Evolutionary conservation across 2,797 vertebrate species (phyloP).

Genomic region (Kryptopterus vitreolus): DNA sequence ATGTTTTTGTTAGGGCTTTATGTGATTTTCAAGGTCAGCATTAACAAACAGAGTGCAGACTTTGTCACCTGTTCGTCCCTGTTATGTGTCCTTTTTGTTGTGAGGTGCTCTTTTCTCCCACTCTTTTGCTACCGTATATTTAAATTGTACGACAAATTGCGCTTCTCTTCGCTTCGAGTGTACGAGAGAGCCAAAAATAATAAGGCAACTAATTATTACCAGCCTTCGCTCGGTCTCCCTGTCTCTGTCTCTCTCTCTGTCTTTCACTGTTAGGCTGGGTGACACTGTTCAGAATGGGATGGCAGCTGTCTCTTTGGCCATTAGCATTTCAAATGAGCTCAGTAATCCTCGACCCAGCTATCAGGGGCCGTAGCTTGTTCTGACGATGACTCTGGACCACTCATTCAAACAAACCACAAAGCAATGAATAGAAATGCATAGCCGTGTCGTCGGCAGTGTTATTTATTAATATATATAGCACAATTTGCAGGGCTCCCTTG

Average conservation of each 20-base stretch:
- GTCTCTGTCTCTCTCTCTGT: conserved; percentile 56
- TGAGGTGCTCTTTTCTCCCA: conserved; percentile 22
- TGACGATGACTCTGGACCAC: conserved; percentile 31
- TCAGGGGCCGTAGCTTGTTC: conserved; percentile 51
- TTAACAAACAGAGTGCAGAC: conserved; percentile 57
- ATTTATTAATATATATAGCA: conserved; percentile 12
- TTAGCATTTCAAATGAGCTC: conserved; percentile 78
- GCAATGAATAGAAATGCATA: conserved; percentile 28
- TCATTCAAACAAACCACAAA: conserved; percentile 38
- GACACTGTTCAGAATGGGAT: conserved; percentile 65
- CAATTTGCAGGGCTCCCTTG: neutral
- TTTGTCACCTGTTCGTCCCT: conserved; percentile 51
- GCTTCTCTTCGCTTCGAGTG: conserved; percentile 68
- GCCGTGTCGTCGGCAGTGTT: neutral
- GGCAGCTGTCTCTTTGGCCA: conserved; percentile 74
- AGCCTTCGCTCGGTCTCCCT: conserved; percentile 62
- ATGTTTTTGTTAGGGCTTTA: conserved; percentile 47
- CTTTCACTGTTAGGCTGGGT: conserved; percentile 55
- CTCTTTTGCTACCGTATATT: conserved; percentile 18
- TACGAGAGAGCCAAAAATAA: conserved; percentile 72
- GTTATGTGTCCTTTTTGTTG: conserved; percentile 36
- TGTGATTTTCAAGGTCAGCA: conserved; percentile 61
- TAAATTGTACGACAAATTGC: conserved; percentile 73
- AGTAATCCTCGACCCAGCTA: conserved; percentile 46
- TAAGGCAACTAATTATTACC: conserved; percentile 71